A percentile compares a stretch with the other conserved stretches of the same genome.
Evolutionary conservation across 2,113 vertebrate species (phyloP).

Genomic region (Hippocampus zosterae): DNA sequence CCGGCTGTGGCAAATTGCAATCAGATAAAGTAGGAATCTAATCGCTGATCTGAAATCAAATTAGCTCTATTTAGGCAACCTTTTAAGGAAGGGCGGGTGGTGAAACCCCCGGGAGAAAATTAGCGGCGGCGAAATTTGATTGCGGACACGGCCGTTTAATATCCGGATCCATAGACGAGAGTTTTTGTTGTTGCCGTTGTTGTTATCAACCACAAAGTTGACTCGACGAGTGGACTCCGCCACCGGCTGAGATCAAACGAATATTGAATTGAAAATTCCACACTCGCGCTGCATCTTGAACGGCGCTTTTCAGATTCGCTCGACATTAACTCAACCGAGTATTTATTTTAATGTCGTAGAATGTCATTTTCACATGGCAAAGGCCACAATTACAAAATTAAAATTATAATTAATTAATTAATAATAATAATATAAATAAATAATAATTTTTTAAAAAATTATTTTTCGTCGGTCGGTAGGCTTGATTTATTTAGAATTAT

Average conservation of each 20-base stretch:
- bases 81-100: slow-evolving; percentile 46
- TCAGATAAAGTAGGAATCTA: slow-evolving; percentile 69
- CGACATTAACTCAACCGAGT: too few relatives aligned
- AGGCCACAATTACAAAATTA: too few relatives aligned
- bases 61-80: slow-evolving; percentile 73
- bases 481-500: too few relatives aligned
- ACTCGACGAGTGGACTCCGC: not conserved
- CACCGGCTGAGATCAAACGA: not conserved
- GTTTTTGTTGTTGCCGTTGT: slow-evolving; percentile 79
- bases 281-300: too few relatives aligned
- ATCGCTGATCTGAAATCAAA: slow-evolving; percentile 73
- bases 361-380: too few relatives aligned
- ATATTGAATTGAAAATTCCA: not conserved
- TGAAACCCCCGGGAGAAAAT: slow-evolving; percentile 75
- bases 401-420: too few relatives aligned
- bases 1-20: slow-evolving; percentile 72
- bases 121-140: slow-evolving; percentile 87
- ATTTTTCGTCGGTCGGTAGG: too few relatives aligned
- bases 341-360: too few relatives aligned
- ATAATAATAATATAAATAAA: too few relatives aligned
- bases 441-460: too few relatives aligned
- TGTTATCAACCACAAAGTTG: slow-evolving; percentile 36
- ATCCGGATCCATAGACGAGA: slow-evolving; percentile 71
- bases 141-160: slow-evolving; percentile 73
- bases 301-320: too few relatives aligned